phyloP scores from a whole-genome alignment of 2,113 vertebrate species.

The Neotoma lepida region DNA sequence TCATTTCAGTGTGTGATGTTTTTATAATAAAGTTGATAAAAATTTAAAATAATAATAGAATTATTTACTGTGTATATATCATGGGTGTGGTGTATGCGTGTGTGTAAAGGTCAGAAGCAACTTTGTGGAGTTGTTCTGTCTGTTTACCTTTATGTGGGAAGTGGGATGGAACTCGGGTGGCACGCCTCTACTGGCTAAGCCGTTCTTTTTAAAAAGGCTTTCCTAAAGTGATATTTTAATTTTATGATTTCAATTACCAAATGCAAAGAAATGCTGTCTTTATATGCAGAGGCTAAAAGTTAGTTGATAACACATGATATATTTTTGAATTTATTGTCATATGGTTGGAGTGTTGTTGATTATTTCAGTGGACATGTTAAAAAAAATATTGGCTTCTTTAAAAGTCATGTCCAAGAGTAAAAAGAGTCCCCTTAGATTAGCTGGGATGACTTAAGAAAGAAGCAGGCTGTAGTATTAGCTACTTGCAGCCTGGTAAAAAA shows the following conservation, averaged over 20 bases:
- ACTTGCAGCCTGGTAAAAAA: neutral
- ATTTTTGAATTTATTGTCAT: neutral
- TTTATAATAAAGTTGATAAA: neutral
- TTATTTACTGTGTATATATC: neutral
- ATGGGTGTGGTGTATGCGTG: too few species aligned
- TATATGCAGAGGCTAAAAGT: neutral
- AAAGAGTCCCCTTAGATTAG: neutral
- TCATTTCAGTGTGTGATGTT: neutral
- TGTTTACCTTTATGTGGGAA: neutral
- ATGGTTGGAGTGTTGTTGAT: neutral
- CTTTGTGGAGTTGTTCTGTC: neutral
- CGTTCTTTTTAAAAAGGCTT: neutral
- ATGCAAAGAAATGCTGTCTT: neutral
- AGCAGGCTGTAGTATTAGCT: neutral
- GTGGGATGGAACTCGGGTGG: neutral
- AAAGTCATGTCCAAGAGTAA: neutral
- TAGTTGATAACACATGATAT: neutral
- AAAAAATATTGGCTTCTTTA: neutral
- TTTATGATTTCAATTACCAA: slow-evolving; percentile 28
- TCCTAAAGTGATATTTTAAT: neutral
- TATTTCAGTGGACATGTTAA: neutral
- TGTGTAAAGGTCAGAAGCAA: neutral
- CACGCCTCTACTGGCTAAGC: neutral
- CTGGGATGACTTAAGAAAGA: neutral
- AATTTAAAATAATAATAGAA: neutral